Evolutionary conservation across 1,140 invertebrate genomes (phyloP).

Genomic region (Drepana arcuata): DNA sequence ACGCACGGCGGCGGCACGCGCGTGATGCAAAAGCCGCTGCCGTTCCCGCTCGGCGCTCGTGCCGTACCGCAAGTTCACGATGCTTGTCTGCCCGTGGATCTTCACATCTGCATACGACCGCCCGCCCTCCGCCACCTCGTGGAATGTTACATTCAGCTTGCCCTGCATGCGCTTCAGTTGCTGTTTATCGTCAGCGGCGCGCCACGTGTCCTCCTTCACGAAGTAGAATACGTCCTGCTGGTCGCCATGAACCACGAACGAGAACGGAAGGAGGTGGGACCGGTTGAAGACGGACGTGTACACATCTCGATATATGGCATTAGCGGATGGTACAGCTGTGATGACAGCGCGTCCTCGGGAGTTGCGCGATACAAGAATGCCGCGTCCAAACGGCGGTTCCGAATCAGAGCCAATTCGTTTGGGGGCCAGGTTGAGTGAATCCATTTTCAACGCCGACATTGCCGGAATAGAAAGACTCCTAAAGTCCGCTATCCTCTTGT

Average conservation of each 20-base stretch:
- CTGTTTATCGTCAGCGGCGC: slow-evolving; percentile 88
- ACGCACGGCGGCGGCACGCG: slow-evolving; percentile 85
- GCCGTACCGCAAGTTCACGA: slow-evolving; percentile 90
- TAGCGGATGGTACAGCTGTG: slow-evolving; percentile 88
- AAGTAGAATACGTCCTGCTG: slow-evolving; percentile 96
- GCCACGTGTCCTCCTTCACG: slow-evolving; percentile 92
- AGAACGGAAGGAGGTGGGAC: slow-evolving; percentile 89
- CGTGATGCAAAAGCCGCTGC: slow-evolving; percentile 89
- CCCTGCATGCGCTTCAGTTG: slow-evolving; percentile 91
- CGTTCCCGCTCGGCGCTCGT: slow-evolving; percentile 91
- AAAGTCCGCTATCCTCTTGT: slow-evolving; percentile 82
- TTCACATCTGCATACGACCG: slow-evolving; percentile 86
- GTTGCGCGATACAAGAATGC: slow-evolving; percentile 88
- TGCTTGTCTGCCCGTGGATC: slow-evolving; percentile 86
- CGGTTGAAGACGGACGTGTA: slow-evolving; percentile 95
- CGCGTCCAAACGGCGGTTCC: slow-evolving; percentile 91
- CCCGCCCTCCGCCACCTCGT: slow-evolving; percentile 83
- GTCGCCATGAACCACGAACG: slow-evolving; percentile 89
- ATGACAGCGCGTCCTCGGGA: slow-evolving; percentile 86
- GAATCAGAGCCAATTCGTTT: slow-evolving; percentile 82
- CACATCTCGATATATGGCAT: slow-evolving; percentile 91
- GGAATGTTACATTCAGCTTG: slow-evolving; percentile 94
- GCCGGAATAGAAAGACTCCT: slow-evolving; percentile 80
- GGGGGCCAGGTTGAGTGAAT: slow-evolving; percentile 80
- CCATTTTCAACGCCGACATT: slow-evolving; percentile 81